A percentile compares a stretch with the other conserved stretches of the same genome.
Evolutionary conservation across 2,888 invertebrate genomes (phyloP).

Genomic region (Drosophila heteroneura): DNA sequence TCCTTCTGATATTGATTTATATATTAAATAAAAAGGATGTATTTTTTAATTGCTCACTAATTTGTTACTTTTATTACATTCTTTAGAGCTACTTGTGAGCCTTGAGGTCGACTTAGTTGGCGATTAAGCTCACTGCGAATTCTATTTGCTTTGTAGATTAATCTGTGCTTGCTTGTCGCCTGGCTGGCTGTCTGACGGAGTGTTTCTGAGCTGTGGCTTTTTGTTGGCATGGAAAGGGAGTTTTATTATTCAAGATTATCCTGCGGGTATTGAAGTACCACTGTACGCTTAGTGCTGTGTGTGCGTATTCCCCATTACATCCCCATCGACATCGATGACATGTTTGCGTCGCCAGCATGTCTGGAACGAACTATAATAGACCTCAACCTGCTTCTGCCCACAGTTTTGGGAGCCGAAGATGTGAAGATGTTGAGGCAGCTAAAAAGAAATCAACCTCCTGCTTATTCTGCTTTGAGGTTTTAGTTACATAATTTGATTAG

Average conservation of each 20-base stretch:
- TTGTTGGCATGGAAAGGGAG: constrained; percentile 32
- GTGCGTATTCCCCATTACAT: constrained; percentile 43
- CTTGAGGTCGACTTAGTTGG: constrained; percentile 8
- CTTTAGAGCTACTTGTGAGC: background rate
- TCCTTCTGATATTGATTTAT: background rate
- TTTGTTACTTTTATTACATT: background rate
- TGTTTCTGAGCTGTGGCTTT: constrained; percentile 13
- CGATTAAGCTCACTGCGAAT: constrained; percentile 6
- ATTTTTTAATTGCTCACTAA: background rate
- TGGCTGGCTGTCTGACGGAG: constrained; percentile 26
- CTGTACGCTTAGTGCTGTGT: constrained; percentile 27
- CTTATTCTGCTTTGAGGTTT: constrained; percentile 50
- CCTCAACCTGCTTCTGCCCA: constrained; percentile 37
- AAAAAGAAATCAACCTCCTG: constrained; percentile 14
- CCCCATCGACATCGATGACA: constrained; percentile 69
- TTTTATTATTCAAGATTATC: constrained; percentile 81
- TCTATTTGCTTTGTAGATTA: constrained; percentile 22
- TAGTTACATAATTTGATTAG: constrained; percentile 80
- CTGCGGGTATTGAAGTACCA: constrained; percentile 77
- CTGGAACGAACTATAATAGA: constrained; percentile 52
- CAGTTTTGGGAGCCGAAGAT: constrained; percentile 24
- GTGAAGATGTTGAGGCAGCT: constrained; percentile 23
- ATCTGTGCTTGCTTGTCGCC: constrained; percentile 47
- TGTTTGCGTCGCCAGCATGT: constrained; percentile 81
- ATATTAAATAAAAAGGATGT: background rate